These are phyloP conservation scores for Thalassophryne amazonica DNA, from an alignment of 2,797 vertebrate genomes.

Conservation along the genomic window DNA sequence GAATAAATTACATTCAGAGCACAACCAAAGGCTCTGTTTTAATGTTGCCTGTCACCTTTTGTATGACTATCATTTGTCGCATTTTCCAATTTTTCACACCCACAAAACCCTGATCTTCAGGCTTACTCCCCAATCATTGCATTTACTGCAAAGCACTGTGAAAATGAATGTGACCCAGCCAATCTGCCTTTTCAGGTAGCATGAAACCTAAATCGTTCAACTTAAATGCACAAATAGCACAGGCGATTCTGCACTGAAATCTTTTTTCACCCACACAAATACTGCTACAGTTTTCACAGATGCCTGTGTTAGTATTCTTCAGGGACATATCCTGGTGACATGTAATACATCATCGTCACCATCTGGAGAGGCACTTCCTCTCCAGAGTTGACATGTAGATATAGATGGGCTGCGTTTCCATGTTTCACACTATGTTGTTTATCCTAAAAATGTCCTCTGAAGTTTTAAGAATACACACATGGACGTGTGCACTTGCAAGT, in stretches of 20 bases:
- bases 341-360: constrained; percentile 80
- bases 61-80: constrained; percentile 38
- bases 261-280: constrained; percentile 44
- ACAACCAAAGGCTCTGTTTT: constrained; percentile 33
- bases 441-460: constrained; percentile 70
- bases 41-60: constrained; percentile 34
- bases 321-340: constrained; percentile 68
- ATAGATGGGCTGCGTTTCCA: constrained; percentile 60
- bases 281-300: constrained; percentile 57
- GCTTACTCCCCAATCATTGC: constrained; percentile 29
- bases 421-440: constrained; percentile 56
- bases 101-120: constrained; percentile 20
- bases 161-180: constrained; percentile 40
- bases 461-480: constrained; percentile 41
- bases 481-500: constrained; percentile 17
- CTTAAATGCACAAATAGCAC: constrained; percentile 31
- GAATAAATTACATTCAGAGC: constrained; percentile 54
- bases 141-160: constrained; percentile 33
- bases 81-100: constrained; percentile 19
- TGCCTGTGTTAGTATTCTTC: constrained; percentile 76
- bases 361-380: constrained; percentile 70
- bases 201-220: constrained; percentile 32
- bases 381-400: constrained; percentile 67
- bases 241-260: constrained; percentile 23
- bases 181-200: constrained; percentile 27